phyloP scores from a whole-genome alignment of 2,888 invertebrate species.

The Poecilobothrus nobilitatus region DNA sequence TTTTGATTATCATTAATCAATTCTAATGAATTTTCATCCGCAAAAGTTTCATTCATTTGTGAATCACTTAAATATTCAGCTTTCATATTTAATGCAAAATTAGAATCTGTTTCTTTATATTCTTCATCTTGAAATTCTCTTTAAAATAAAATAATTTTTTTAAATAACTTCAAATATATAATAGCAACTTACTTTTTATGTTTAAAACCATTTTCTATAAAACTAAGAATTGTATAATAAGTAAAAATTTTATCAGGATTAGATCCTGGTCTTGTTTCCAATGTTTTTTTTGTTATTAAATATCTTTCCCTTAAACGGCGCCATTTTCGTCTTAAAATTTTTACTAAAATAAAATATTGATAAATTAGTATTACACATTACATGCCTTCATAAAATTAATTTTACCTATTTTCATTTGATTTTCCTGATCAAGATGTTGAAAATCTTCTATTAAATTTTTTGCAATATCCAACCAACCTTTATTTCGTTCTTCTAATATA shows the following conservation, averaged over 20 bases:
- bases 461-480: background rate
- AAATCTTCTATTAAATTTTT: background rate
- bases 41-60: background rate
- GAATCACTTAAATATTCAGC: background rate
- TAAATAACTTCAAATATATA: background rate
- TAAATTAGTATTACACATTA: background rate
- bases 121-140: background rate
- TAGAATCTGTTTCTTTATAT: background rate
- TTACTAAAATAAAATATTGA: background rate
- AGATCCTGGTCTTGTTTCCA: background rate
- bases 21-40: background rate
- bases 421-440: background rate
- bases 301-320: background rate
- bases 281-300: background rate
- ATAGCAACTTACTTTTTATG: background rate
- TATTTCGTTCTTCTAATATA: background rate
- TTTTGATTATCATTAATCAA: background rate
- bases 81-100: background rate
- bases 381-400: no score
- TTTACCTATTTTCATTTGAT: background rate
- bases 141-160: background rate
- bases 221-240: background rate
- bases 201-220: background rate
- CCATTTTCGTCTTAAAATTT: background rate
- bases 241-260: background rate